Evolutionary conservation across 2,113 vertebrate species (phyloP).

Genomic region (Sclerurus mexicanus): DNA sequence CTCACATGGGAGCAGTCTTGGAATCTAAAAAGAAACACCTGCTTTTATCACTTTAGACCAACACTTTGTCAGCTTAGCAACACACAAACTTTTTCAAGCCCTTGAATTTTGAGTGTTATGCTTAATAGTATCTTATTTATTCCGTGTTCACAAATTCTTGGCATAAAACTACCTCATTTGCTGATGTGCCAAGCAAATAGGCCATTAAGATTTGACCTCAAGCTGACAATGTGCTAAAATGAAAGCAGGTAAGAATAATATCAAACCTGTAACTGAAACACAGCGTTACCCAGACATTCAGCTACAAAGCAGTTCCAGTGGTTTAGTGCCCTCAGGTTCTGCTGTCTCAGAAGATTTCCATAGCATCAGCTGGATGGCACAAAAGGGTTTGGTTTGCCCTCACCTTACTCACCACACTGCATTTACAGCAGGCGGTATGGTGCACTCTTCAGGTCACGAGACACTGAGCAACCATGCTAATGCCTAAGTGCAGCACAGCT

Average conservation of each 20-base stretch:
- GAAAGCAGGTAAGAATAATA: not conserved
- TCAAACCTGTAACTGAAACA: not conserved
- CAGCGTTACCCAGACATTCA: not conserved
- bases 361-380: not conserved
- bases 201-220: not conserved
- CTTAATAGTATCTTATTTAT: not conserved
- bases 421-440: not conserved
- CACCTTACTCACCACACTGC: not conserved
- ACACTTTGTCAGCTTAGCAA: not conserved
- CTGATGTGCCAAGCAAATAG: not conserved
- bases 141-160: not conserved
- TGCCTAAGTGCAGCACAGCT: not conserved
- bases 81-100: not conserved
- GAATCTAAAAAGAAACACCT: constrained; percentile 68
- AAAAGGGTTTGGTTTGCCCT: not conserved
- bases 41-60: constrained; percentile 58
- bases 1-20: constrained; percentile 62
- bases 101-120: not conserved
- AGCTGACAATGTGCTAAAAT: not conserved
- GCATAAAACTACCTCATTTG: not conserved
- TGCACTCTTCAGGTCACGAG: not conserved
- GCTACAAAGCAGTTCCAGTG: not conserved
- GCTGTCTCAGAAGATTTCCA: not conserved
- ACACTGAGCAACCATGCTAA: not conserved
- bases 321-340: not conserved